These are phyloP conservation scores for Euzophera pinguis DNA, from an alignment of 2,888 invertebrate species.

Conservation along the genomic window DNA sequence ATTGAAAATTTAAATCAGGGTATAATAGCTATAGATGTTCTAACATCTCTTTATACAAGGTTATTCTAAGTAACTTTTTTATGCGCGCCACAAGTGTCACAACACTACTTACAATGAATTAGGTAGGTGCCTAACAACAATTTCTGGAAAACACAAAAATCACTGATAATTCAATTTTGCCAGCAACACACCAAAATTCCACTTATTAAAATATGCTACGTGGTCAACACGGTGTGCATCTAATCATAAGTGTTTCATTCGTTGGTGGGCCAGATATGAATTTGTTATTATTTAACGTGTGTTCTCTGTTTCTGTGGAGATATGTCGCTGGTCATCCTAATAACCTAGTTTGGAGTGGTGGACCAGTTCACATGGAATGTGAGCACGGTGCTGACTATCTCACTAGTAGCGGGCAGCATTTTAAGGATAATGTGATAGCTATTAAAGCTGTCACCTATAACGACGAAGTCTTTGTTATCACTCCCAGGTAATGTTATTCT, in stretches of 20 bases:
- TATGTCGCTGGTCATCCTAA: slow-evolving; percentile 35
- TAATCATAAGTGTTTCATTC: not conserved
- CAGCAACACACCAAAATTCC: not conserved
- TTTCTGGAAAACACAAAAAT: not conserved
- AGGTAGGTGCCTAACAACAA: not conserved
- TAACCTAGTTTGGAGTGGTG: slow-evolving; percentile 66
- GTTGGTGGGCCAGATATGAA: not conserved
- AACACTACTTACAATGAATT: too few species aligned
- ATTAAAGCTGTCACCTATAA: slow-evolving; percentile 78
- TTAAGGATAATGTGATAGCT: slow-evolving; percentile 80
- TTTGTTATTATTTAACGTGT: slow-evolving; percentile 14
- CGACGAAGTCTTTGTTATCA: slow-evolving; percentile 78
- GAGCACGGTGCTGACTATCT: slow-evolving; percentile 71
- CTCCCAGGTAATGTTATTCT: slow-evolving; percentile 66
- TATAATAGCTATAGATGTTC: too few species aligned
- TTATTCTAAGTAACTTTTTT: too few species aligned
- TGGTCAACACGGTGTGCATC: not conserved
- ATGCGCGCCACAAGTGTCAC: too few species aligned
- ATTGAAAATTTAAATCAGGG: too few species aligned
- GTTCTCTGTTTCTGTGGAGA: slow-evolving; percentile 11
- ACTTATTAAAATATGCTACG: not conserved
- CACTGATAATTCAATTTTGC: slow-evolving; percentile 1
- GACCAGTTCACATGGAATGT: slow-evolving; percentile 63
- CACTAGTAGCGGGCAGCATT: slow-evolving; percentile 71
- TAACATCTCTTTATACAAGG: too few species aligned